Evolutionary conservation across 2,888 invertebrate genomes (phyloP), one percentile per base, ranked within the genome.

Genomic region (Hedya salicella): DNA sequence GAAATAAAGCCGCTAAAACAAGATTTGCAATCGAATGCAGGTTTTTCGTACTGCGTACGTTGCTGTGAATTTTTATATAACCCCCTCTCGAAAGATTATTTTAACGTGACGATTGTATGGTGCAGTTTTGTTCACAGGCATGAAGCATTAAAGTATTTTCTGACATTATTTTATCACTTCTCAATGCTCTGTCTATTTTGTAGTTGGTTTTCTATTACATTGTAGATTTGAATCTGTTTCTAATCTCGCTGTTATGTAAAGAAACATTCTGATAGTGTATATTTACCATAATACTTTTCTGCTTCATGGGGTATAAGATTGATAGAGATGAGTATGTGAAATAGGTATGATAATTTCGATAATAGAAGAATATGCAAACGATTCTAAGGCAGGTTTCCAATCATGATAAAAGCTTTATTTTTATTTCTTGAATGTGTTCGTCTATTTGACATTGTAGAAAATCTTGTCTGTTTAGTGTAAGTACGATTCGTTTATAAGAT

Each of bases 131-230:
- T 83, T 85, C 81, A 78, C 75, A 72, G 76, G 82, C 89, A 90
- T 91, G 91, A 91, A 91, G 91, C 91, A 90, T 89, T 82, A 89
- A 91, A 91, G 91, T 91, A 90, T 90, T 88, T 82, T 52, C 79
- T 78, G 75, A 73, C 49, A 46, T 67, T 70, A 67, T 71, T 71
- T 59, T 67, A 68, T 57, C 65, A 69, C 69, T 70, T 63, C 56
- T 62, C 69, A 65, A 71, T 69, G 75, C 77, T 71, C 70, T 69
- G 70, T 67, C 71, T 70, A 63, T 73, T 71, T 78, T 73, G 75
- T 75, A 79, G 82, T 75, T 81, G 76, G 75, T 75, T 79, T 77
- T 79, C 78, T 69, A 73, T 86, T 88, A 82, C 71, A 82, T 83
- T 85, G 87, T 89, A 87, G 86, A 86, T 88, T 87, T 87, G 85